phyloP scores from a whole-genome alignment of 2,797 vertebrate species.

The Lindbergichthys nudifrons region DNA sequence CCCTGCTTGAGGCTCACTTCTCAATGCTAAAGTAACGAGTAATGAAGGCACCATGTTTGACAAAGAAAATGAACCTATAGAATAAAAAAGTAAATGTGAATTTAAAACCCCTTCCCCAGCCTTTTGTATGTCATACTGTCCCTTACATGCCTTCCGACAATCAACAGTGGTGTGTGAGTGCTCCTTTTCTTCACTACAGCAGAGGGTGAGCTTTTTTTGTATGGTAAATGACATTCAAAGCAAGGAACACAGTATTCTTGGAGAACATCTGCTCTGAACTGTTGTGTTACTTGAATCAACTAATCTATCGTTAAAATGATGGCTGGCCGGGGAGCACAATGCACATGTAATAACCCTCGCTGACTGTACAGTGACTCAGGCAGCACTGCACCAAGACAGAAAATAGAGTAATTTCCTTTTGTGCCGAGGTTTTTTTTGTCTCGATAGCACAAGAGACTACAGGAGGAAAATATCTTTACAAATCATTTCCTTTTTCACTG shows the following conservation, averaged over 20 bases:
- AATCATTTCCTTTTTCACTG: conserved; percentile 54
- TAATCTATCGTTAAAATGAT: conserved; percentile 45
- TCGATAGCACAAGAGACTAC: conserved; percentile 35
- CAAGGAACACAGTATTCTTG: background rate
- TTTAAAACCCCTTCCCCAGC: background rate
- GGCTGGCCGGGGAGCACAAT: conserved; percentile 28
- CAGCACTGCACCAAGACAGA: conserved; percentile 50
- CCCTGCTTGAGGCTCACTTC: too few relatives aligned
- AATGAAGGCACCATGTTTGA: background rate
- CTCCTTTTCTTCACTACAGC: background rate
- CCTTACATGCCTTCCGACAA: background rate
- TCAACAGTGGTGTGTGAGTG: background rate
- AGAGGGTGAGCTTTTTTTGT: conserved; percentile 2
- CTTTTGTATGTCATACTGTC: background rate
- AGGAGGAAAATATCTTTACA: conserved; percentile 57
- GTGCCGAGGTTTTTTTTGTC: conserved; percentile 21
- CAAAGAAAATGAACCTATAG: background rate
- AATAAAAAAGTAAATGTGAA: background rate
- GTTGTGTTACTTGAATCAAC: conserved; percentile 27
- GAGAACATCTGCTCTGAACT: conserved; percentile 18
- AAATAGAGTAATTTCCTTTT: conserved; percentile 62
- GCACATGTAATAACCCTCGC: conserved; percentile 51
- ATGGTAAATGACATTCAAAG: background rate
- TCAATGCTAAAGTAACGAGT: too few relatives aligned
- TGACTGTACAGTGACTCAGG: conserved; percentile 47